Base-by-base conservation (phyloP, 1,140 invertebrate genomes). In the Choristoneura fumiferana region DNA sequence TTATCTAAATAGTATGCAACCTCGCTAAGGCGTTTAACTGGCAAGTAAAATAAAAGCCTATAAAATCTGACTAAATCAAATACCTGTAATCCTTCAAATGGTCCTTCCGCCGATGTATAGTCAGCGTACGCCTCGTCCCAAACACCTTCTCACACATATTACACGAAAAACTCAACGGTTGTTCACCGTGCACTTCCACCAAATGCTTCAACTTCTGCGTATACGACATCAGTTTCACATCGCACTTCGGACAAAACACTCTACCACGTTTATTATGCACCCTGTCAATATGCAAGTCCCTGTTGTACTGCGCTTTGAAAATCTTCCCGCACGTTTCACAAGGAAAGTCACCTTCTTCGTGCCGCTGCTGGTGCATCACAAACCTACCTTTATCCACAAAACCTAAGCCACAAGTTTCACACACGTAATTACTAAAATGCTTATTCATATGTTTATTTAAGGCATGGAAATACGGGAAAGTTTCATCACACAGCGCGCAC, bases 331-430 rank as follows among this genome's bases (percentile, higher is more conserved):
- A 92, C 0, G 78, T 76, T 1, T 88, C 79, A 64, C 91, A 91
- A 13, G 87, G 85, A 8, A 72, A 87, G 4, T 83, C 75, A 3
- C 79, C 81, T 5, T 76, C 76, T 8, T 86, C 87, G 62, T 90
- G 89, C 4, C 82, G 62, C 49, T 86, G 81, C 33, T 90, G 69
- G 36, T 91, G 90, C 69, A 90, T 85, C 40, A 83, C 71, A 4
- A 90, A 81, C 15, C 90, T 71, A 0, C 78, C 78, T 9, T 83
- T 79, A 9, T 89, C 82, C 8, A 89, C 85, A 72, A 94, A 94
- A 4, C 88, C 84, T 35, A 92, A 82, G 0, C 91, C 90, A 65
- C 94, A 94, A 2, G 92, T 88, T 43, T 92, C 91, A 74, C 94
- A 95, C 34, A 90, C 89, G 70, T 92, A 90, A 43, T 88, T 88